Evolutionary conservation across 2,113 vertebrate species (phyloP), one percentile per base, ranked within the genome.

Genomic region (Geococcyx californianus): DNA sequence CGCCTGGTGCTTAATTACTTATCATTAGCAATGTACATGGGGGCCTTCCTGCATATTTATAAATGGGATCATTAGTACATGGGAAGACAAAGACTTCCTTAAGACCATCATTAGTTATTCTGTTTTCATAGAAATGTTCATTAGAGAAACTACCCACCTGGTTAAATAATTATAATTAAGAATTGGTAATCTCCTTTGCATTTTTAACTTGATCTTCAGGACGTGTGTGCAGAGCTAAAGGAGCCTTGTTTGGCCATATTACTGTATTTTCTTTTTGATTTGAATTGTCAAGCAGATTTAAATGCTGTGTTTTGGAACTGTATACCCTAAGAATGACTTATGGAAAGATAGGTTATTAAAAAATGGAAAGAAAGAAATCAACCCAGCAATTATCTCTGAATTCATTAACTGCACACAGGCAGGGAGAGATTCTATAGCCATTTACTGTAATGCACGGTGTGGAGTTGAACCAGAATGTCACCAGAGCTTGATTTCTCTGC

Each of bases 91-190:
- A 98, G 97, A 78, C 97, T 98, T 98, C 98, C 98, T 98, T 98
- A 98, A 98, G 97, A 97, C 97, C 95, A 89, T 98, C 98, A 98
- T 98, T 98, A 98, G 97, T 98, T 98, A 98, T 98, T 98, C 98
- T 98, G 97, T 98, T 98, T 98, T 98, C 98, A 98, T 98, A 98
- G 98, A 98, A 98, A 98, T 98, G 98, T 98, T 98, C 98, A 98
- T 98, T 98, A 98, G 96, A 98, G 97, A 98, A 98, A 98, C 98
- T 97, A 98, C 98, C 98, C 98, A 98, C 98, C 98, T 98, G 98
- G 98, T 98, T 98, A 98, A 98, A 98, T 98, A 98, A 98, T 98
- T 98, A 98, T 98, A 98, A 98, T 98, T 98, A 98, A 98, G 97
- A 97, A 97, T 64, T 97, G 97, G 97, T 98, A 98, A 98, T 97